Evolutionary conservation across 2,888 invertebrate species (phyloP), one percentile per base, ranked within the genome.

Genomic region (Brachyptera putata): DNA sequence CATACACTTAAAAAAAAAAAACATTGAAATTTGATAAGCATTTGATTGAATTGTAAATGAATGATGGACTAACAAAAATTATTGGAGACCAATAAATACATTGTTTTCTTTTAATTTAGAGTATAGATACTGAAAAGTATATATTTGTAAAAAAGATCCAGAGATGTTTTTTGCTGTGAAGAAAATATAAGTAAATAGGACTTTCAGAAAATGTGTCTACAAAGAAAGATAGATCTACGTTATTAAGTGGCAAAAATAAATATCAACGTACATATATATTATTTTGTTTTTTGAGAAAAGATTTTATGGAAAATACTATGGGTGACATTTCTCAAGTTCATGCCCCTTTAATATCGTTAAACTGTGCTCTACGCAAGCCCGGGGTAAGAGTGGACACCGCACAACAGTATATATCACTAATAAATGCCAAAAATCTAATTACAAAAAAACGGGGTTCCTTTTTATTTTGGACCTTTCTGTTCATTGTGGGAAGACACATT

Each of bases 401-500:
- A 30, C 30, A 5, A 11, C 30, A 11, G 30, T n/a, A 13, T 3
- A 16, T 16, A 22, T 3, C 24, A 4, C 4, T 11, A 22, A 11
- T 13, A 49, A n/a, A n/a, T 16, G 57, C 18, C 14, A 16, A 18
- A 16, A 30, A 11, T n/a, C 7, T 7, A 30, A 30, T 41, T 22
- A 25, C 24, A 46, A 22, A 21, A 21, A 48, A 18, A 24, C 18
- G 21, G 43, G 43, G n/a, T n/a, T n/a, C n/a, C n/a, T n/a, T n/a
- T 7, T 5, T 30, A 30, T 7, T 11, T 11, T 5, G 30, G 30
- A 30, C 11, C 11, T 30, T 71, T 74, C 77, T 78, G 78, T 75
- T 80, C 79, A 79, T 81, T 84, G 85, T 85, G 80, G 82, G 82
- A 83, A 84, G 84, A 84, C 88, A 89, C 87, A 89, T 89, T 89